Evolutionary conservation across 2,797 vertebrate genomes (phyloP).

Genomic region (Philypnodon macrostomus): DNA sequence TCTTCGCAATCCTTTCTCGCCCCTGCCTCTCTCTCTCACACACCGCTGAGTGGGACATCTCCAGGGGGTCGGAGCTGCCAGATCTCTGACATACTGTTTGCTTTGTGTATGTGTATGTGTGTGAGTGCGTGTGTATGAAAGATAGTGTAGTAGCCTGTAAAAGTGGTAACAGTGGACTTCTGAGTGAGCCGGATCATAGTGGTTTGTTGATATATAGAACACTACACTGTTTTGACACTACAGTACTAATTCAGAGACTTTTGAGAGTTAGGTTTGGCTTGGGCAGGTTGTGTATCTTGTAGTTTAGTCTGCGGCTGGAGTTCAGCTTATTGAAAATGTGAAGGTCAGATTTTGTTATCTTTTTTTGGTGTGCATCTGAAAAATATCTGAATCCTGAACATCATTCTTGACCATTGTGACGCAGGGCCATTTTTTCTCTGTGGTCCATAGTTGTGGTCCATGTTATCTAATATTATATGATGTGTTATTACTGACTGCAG

Average conservation of each 20-base stretch:
- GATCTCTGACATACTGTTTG: conserved; percentile 23
- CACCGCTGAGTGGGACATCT: conserved; percentile 34
- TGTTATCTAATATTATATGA: no score
- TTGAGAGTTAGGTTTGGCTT: no score
- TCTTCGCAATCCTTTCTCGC: conserved; percentile 19
- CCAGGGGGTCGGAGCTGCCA: conserved; percentile 33
- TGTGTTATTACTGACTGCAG: no score
- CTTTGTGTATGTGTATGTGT: conserved; percentile 12
- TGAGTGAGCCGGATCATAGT: not conserved
- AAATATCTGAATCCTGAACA: no score
- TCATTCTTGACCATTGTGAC: no score
- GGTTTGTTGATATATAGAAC: not conserved
- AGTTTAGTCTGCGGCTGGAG: no score
- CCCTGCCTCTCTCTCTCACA: conserved; percentile 26
- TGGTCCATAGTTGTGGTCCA: no score
- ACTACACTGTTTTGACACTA: not conserved
- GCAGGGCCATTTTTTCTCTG: no score
- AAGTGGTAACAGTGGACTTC: conserved; percentile 3
- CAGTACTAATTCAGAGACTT: not conserved
- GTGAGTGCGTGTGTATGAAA: not conserved
- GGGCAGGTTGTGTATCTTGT: no score
- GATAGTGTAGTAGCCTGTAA: conserved; percentile 1
- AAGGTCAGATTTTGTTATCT: no score
- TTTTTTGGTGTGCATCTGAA: no score
- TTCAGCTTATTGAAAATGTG: no score